Evolutionary conservation across 2,113 vertebrate genomes (phyloP).

Genomic region (Bufo bufo): DNA sequence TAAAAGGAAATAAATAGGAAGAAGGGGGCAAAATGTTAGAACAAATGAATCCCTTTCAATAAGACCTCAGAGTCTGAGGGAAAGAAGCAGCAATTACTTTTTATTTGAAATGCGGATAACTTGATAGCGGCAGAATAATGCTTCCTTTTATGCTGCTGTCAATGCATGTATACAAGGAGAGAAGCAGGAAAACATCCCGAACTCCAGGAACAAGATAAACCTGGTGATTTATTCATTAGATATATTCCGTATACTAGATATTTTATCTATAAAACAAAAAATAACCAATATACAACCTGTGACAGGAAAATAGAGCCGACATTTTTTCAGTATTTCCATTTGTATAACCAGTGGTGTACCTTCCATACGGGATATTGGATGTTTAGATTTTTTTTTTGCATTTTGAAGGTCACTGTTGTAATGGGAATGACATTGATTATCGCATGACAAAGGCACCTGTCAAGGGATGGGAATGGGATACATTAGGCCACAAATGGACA

Average conservation of each 20-base stretch:
- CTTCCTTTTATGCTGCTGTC: constrained; percentile 38
- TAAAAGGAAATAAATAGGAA: constrained; percentile 51
- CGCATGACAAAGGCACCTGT: too few relatives aligned
- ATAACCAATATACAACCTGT: not conserved
- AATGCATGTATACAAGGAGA: constrained; percentile 23
- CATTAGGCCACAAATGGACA: too few relatives aligned
- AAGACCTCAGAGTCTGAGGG: not conserved
- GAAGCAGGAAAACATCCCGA: not conserved
- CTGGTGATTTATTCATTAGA: constrained; percentile 25
- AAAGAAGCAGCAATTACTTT: constrained; percentile 28
- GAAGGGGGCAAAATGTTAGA: constrained; percentile 28
- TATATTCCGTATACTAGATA: not conserved
- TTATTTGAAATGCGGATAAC: constrained; percentile 28
- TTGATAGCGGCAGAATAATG: constrained; percentile 38
- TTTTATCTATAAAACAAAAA: not conserved
- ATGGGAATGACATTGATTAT: too few relatives aligned
- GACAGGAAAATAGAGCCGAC: not conserved
- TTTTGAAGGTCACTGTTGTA: too few relatives aligned
- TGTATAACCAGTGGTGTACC: not conserved
- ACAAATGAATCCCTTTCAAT: constrained; percentile 45
- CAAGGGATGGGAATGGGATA: too few relatives aligned
- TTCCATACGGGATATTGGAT: not conserved
- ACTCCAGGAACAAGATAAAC: constrained; percentile 6
- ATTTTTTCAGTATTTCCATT: not conserved
- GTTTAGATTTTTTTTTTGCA: too few relatives aligned